phyloP scores from a whole-genome alignment of 2,797 vertebrate genomes.

The Microcaecilia unicolor region DNA sequence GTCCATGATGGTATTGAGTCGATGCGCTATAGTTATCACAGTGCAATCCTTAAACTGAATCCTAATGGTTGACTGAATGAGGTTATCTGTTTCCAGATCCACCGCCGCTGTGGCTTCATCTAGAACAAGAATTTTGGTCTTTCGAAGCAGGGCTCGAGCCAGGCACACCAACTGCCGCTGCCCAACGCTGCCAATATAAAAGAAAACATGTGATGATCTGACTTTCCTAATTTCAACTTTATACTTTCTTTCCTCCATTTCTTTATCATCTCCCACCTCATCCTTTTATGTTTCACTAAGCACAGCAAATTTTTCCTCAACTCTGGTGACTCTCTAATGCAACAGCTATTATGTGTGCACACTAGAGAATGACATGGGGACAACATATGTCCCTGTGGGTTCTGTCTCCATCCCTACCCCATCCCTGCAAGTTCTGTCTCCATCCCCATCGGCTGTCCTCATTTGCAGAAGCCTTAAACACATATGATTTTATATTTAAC shows the following conservation, averaged over 20 bases:
- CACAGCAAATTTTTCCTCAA: too few relatives aligned
- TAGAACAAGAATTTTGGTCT: slow-evolving; percentile 85
- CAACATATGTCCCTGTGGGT: too few relatives aligned
- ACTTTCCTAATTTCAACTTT: neutral
- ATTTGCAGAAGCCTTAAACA: too few relatives aligned
- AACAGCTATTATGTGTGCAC: too few relatives aligned
- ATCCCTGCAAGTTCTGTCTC: too few relatives aligned
- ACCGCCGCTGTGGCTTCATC: slow-evolving; percentile 95
- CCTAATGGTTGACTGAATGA: slow-evolving; percentile 88
- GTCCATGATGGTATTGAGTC: slow-evolving; percentile 93
- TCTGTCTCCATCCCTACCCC: too few relatives aligned
- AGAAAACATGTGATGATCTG: neutral
- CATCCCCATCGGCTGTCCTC: too few relatives aligned
- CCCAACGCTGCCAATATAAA: slow-evolving; percentile 60
- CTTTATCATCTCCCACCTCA: too few relatives aligned
- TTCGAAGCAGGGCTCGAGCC: slow-evolving; percentile 86
- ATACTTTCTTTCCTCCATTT: neutral
- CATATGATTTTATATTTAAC: too few relatives aligned
- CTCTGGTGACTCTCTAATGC: too few relatives aligned
- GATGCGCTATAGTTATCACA: slow-evolving; percentile 88
- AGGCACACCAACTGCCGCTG: slow-evolving; percentile 90
- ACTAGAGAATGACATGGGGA: too few relatives aligned
- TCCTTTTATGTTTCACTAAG: too few relatives aligned
- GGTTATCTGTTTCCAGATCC: slow-evolving; percentile 85
- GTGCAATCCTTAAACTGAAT: slow-evolving; percentile 85